phyloP scores from a whole-genome alignment of 2,113 vertebrate genomes.

The Poeciliopsis occidentalis region DNA sequence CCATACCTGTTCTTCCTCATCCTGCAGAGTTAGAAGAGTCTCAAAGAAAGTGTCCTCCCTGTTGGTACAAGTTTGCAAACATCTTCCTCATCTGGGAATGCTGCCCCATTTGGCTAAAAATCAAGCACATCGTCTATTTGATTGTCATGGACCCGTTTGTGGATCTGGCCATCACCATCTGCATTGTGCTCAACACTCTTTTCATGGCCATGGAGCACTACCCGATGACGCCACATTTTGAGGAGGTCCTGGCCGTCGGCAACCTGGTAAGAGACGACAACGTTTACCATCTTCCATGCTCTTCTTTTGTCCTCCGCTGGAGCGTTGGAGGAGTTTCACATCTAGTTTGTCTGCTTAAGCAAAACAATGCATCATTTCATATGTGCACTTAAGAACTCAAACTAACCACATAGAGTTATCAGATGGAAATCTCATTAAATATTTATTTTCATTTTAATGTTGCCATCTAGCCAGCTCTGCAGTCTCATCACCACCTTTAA shows the following conservation, averaged over 20 bases:
- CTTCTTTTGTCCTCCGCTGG: conserved; percentile 4
- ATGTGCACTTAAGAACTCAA: conserved; percentile 65
- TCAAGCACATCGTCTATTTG: conserved; percentile 92
- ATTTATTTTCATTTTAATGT: conserved; percentile 73
- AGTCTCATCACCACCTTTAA: conserved; percentile 44
- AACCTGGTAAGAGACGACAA: conserved; percentile 89
- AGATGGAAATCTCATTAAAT: conserved; percentile 70
- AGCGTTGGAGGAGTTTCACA: conserved; percentile 38
- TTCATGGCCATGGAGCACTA: conserved; percentile 99
- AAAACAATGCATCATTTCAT: conserved; percentile 45
- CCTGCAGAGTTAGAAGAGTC: conserved; percentile 93
- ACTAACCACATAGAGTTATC: conserved; percentile 43
- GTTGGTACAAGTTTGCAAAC: conserved; percentile 98
- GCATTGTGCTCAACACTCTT: conserved; percentile 96
- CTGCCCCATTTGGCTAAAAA: conserved; percentile 90
- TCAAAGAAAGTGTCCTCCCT: conserved; percentile 95
- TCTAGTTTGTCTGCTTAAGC: conserved; percentile 48
- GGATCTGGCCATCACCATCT: conserved; percentile 97
- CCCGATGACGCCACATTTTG: conserved; percentile 89
- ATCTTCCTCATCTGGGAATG: conserved; percentile 97
- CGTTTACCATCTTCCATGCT: neutral
- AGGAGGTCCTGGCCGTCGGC: conserved; percentile 86
- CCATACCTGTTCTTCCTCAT: neutral
- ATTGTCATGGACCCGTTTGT: conserved; percentile 99
- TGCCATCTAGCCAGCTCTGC: conserved; percentile 54